Base-by-base conservation (phyloP, 2,113 vertebrate genomes). In the Vidua macroura region DNA sequence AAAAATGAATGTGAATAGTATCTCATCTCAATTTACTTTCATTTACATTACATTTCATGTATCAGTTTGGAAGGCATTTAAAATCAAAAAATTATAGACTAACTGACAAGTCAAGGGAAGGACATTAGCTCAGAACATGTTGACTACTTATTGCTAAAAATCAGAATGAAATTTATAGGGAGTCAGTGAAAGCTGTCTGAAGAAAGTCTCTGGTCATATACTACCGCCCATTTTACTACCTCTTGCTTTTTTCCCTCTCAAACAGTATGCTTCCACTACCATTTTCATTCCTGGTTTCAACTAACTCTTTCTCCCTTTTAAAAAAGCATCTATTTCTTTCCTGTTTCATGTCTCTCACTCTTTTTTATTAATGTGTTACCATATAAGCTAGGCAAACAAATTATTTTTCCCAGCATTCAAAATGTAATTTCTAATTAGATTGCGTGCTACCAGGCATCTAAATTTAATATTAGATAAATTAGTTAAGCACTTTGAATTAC, bases 91-190 rank as follows among this genome's bases (percentile, higher is more conserved):
- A 88, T 67, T 93, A 58, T 62, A 39, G 48, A 84, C 56, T 82
- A 93, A 58, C 48, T 85, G 75, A 94, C 62, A 92, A 90, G 35
- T 83, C 76, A 87, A 93, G 37, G 55, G 30, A 94, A 91, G 44
- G 63, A 77, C 31, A 63, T 78, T 80, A 93, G 17, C 28, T 72
- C 24, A 88, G 58, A 77, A 88, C 11, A 46, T 10, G 22, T 64
- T 55, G 64, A 58, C 37, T 75, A 37, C 19, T 51, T 27, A 19
- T 48, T 90, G 33, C 28, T 76, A 60, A 87, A 86, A 88, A 11
- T 85, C 44, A 51, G 41, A 75, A 67, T 10, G 1, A 92, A 87
- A 86, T 82, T 58, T 73, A 63, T 46, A 84, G 10, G 28, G 35
- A 94, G 63, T 55, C 33, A 84, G 15, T 62, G 68, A 94, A 91